Percentiles rank a stretch among this genome's conserved stretches.
Conservation (phyloP, 1,140 invertebrate species). For the Dendroctonus ponderosae region DNA sequence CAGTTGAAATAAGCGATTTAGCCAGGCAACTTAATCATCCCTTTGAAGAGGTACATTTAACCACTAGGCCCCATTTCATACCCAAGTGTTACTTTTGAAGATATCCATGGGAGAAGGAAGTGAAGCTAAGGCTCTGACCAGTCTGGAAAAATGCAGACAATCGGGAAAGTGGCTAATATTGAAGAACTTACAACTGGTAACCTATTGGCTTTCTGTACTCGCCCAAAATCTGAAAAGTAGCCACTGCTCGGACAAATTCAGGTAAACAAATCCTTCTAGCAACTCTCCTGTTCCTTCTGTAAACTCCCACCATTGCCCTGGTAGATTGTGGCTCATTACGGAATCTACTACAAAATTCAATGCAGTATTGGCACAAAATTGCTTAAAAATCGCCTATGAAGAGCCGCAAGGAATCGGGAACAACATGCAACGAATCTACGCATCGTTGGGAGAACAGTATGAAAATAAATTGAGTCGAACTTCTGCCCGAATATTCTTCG, state of each 20-base stretch:
- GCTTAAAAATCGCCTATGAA: slow-evolving; percentile 83
- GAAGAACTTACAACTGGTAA: slow-evolving; percentile 87
- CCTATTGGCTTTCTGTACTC: slow-evolving; percentile 71
- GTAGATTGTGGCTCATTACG: slow-evolving; percentile 74
- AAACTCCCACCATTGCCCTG: slow-evolving; percentile 40
- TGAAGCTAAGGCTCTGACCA: slow-evolving; percentile 66
- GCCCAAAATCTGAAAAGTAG: slow-evolving; percentile 68
- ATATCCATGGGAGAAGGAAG: slow-evolving; percentile 51
- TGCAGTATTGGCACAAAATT: slow-evolving; percentile 50
- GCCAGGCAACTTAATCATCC: slow-evolving; percentile 50
- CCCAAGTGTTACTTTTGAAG: slow-evolving; percentile 32
- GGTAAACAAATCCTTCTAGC: slow-evolving; percentile 25
- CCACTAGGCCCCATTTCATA: not conserved
- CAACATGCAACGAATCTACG: slow-evolving; percentile 56
- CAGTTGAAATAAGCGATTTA: slow-evolving; percentile 69
- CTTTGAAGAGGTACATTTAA: slow-evolving; percentile 32
- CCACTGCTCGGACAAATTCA: slow-evolving; percentile 57
- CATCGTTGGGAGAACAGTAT: slow-evolving; percentile 47
- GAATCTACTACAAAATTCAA: slow-evolving; percentile 70
- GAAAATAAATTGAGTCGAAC: slow-evolving; percentile 42
- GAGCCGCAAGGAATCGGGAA: slow-evolving; percentile 65
- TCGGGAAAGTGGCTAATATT: slow-evolving; percentile 68
- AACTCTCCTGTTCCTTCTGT: too few relatives aligned
- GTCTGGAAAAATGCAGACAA: slow-evolving; percentile 43
- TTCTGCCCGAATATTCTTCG: slow-evolving; percentile 61